Evolutionary conservation across 92 coral and sea anemone genomes (phyloP), one percentile per base, ranked within the genome.

Genomic region (Phenganax subtilis): DNA sequence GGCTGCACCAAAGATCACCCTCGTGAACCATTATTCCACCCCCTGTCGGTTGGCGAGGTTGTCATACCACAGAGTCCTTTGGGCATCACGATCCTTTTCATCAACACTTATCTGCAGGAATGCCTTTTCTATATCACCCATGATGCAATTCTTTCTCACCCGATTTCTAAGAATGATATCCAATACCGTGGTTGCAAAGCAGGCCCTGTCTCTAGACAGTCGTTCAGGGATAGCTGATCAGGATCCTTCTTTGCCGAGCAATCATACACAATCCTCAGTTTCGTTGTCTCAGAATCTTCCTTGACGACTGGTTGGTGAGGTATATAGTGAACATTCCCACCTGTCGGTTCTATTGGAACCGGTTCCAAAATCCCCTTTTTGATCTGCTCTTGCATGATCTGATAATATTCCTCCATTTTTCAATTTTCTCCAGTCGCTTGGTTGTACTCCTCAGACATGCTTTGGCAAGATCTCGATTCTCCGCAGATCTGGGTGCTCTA

Each of bases 381-480:
- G 12, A 75, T 8, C 83, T 83, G 86, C 53, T 83, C 86, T 61
- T 57, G 31, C 81, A 83, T 83, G 15, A 83, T 51, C 47, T 55
- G 51, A 60, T 83, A 27, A 75, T 75, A 83, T 8, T 81, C 80
- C 10, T 53, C 59, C 51, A 81, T 61, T 61, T 61, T 7, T 7
- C 67, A 14, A 61, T 61, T 17, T 61, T 61, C 25, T 61, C 67
- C 7, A 61, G 87, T 54, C 72, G 85, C 54, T 64, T 74, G 12
- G 84, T 57, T 2, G 86, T 83, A 64, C 89, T 86, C 6, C 17
- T n/a, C 3, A 88, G 86, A 9, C 88, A 78, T 12, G 86, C 89
- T 61, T 81, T 55, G 52, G 86, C 70, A 56, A 87, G 52, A 57
- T 81, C 89, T 83, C 77, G 85, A 83, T 88, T 84, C 15, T 76